These are phyloP conservation scores for Cantharis flavilabris DNA, from an alignment of 2,888 invertebrate species.

Conservation along the genomic window DNA sequence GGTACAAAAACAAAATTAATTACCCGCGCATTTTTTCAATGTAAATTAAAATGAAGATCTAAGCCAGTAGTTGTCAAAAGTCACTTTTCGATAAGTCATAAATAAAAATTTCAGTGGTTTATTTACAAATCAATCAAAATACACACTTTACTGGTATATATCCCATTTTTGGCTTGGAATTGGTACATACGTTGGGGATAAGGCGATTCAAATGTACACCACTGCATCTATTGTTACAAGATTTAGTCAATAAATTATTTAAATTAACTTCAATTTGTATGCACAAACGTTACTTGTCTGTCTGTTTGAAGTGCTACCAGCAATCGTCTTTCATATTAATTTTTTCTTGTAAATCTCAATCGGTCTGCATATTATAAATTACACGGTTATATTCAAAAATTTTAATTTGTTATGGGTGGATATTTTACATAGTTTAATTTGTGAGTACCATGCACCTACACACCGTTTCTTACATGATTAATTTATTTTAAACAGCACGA, in stretches of 20 bases:
- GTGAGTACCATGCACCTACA: background rate
- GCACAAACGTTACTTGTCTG: background rate
- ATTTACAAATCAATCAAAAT: background rate
- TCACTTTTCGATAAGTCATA: background rate
- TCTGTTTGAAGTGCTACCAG: background rate
- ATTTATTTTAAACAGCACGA: constrained; percentile 2
- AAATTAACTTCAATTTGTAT: background rate
- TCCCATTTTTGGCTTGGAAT: background rate
- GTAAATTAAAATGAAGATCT: background rate
- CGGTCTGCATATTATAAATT: background rate
- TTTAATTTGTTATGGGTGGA: background rate
- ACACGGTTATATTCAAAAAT: background rate
- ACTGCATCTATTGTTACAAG: background rate
- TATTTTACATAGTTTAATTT: background rate
- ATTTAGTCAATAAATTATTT: background rate
- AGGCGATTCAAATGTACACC: background rate
- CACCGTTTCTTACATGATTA: background rate
- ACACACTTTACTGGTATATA: background rate
- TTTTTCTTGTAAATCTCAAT: background rate
- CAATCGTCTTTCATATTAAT: background rate
- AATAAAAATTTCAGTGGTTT: constrained; percentile 2
- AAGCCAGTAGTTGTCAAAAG: background rate
- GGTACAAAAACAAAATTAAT: background rate
- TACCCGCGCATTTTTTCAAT: background rate
- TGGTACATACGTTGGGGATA: background rate